phyloP scores from a whole-genome alignment of 2,113 vertebrate genomes.

The Psammodynastes pulverulentus region DNA sequence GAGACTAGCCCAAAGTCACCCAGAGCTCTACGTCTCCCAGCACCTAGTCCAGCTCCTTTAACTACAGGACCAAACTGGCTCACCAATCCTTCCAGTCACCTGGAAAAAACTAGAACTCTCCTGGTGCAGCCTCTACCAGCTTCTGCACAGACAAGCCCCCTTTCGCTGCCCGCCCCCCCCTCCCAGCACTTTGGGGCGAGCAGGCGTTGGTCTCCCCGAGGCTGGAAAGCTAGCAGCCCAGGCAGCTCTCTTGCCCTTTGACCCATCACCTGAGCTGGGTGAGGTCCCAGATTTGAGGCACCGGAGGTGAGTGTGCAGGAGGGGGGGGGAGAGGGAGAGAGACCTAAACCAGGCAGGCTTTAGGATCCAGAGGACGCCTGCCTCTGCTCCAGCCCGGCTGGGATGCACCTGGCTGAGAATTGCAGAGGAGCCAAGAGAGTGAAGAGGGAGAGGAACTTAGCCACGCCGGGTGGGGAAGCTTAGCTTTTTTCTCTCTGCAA shows the following conservation, averaged over 20 bases:
- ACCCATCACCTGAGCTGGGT: not conserved
- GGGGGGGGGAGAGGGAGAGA: too few species aligned
- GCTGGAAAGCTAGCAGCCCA: not conserved
- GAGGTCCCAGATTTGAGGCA: not conserved
- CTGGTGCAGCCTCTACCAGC: too few species aligned
- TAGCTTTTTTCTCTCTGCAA: not conserved
- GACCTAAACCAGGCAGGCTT: not conserved
- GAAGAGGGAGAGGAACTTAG: not conserved
- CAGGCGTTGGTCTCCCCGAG: not conserved
- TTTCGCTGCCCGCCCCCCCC: not conserved
- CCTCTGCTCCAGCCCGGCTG: not conserved
- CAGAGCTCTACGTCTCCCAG: too few species aligned
- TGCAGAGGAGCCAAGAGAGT: not conserved
- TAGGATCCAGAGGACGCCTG: not conserved
- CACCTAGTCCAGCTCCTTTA: not conserved
- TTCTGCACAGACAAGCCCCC: not conserved
- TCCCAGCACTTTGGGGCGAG: not conserved
- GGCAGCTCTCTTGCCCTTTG: not conserved
- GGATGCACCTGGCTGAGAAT: not conserved
- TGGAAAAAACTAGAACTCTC: not conserved
- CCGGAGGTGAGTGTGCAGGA: too few species aligned
- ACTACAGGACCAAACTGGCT: not conserved
- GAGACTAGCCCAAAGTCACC: too few species aligned
- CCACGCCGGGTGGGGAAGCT: too few species aligned
- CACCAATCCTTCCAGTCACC: not conserved